Percentiles rank a stretch among this genome's conserved stretches.
Evolutionary conservation across 2,888 invertebrate genomes (phyloP).

Genomic region (Panzeria rudis): DNA sequence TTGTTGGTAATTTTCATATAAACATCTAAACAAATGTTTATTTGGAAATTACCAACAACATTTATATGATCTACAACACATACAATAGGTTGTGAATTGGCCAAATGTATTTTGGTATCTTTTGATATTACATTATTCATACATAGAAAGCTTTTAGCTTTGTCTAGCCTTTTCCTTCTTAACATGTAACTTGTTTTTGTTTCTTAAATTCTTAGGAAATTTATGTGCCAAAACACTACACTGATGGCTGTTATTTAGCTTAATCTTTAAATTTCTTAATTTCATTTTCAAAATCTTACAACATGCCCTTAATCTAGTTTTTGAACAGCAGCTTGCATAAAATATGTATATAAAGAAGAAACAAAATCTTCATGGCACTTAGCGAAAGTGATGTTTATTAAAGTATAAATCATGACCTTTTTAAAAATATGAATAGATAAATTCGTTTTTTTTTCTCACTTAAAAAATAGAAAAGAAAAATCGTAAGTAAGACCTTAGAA

Average conservation of each 20-base stretch:
- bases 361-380: conserved; percentile 7
- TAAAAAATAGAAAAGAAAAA: background rate
- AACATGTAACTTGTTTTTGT: too few relatives aligned
- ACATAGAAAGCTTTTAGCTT: too few relatives aligned
- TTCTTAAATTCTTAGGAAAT: background rate
- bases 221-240: background rate
- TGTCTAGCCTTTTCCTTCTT: too few relatives aligned
- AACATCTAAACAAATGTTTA: too few relatives aligned
- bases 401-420: conserved; percentile 52
- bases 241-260: background rate
- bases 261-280: background rate
- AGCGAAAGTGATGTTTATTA: conserved; percentile 39
- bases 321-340: background rate
- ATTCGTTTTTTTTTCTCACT: background rate
- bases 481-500: background rate
- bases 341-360: background rate
- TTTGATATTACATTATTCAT: too few relatives aligned
- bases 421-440: background rate
- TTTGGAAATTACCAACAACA: too few relatives aligned
- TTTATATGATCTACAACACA: too few relatives aligned
- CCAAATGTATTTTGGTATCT: too few relatives aligned
- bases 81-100: too few relatives aligned
- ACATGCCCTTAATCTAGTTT: background rate
- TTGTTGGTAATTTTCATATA: too few relatives aligned
- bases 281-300: background rate